Evolutionary conservation across 1,140 invertebrate genomes (phyloP).

Genomic region (Frieseomelitta varia): DNA sequence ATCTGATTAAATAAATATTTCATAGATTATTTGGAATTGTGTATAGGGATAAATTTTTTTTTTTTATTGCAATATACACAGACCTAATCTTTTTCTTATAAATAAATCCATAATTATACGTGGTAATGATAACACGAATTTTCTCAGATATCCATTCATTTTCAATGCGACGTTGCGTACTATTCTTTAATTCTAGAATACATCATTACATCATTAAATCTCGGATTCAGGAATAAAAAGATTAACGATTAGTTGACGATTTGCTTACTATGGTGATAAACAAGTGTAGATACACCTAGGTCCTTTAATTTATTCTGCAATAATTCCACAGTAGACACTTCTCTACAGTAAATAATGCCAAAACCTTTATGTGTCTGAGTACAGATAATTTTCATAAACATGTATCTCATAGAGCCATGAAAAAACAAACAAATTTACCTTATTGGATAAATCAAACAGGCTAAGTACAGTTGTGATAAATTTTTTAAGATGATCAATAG

Average conservation of each 20-base stretch:
- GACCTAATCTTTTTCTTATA: constrained; percentile 13
- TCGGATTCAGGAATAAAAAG: not conserved
- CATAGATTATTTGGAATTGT: not conserved
- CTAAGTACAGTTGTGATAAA: not conserved
- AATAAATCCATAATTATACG: constrained; percentile 34
- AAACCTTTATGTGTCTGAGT: not conserved
- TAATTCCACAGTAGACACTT: not conserved
- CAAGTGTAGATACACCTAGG: not conserved
- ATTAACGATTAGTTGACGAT: not conserved
- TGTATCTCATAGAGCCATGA: not conserved
- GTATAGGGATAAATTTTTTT: too few species aligned
- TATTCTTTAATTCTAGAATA: constrained; percentile 6
- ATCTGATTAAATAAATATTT: constrained; percentile 18
- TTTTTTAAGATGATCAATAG: constrained; percentile 21
- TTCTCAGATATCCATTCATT: constrained; percentile 6
- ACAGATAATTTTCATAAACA: constrained; percentile 1
- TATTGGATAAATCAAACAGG: not conserved
- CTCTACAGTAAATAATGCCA: constrained; percentile 30
- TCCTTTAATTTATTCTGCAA: not conserved
- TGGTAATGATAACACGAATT: constrained; percentile 15
- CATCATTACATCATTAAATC: not conserved
- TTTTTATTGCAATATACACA: not conserved
- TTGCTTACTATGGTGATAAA: constrained; percentile 20
- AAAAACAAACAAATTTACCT: constrained; percentile 5
- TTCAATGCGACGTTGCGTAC: not conserved